Evolutionary conservation across 2,113 vertebrate genomes (phyloP).

Genomic region (Speoplatyrhinus poulsoni): DNA sequence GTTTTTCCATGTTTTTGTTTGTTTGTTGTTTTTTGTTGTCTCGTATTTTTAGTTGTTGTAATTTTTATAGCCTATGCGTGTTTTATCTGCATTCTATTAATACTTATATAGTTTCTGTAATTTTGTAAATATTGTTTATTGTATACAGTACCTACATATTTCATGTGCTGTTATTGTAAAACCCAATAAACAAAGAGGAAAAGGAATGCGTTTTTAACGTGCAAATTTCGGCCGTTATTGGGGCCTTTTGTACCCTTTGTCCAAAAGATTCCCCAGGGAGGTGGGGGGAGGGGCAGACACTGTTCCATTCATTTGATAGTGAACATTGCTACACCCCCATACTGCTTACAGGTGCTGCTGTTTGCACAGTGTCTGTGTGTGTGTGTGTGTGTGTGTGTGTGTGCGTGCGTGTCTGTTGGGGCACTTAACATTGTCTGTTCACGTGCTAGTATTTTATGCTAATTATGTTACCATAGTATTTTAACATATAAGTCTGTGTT

Average conservation of each 20-base stretch:
- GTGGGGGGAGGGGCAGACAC: slow-evolving; percentile 26
- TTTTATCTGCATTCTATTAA: too few species aligned
- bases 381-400: slow-evolving; percentile 12
- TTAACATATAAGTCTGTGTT: too few species aligned
- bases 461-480: too few species aligned
- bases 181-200: too few species aligned
- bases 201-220: background rate
- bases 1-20: too few species aligned
- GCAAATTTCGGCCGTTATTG: background rate
- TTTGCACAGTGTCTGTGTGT: slow-evolving; percentile 15
- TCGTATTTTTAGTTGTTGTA: too few species aligned
- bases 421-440: background rate
- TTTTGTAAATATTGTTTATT: too few species aligned
- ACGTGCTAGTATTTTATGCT: background rate
- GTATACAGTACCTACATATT: too few species aligned
- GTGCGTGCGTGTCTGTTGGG: background rate
- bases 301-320: slow-evolving; percentile 53
- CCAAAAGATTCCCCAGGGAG: slow-evolving; percentile 13
- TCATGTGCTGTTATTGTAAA: too few species aligned
- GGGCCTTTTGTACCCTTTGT: background rate
- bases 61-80: too few species aligned
- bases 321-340: slow-evolving; percentile 42
- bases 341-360: slow-evolving; percentile 41
- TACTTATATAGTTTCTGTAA: too few species aligned
- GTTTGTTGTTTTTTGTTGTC: too few species aligned